Base-by-base conservation (phyloP, 2,888 invertebrate genomes). In the Panzeria rudis region DNA sequence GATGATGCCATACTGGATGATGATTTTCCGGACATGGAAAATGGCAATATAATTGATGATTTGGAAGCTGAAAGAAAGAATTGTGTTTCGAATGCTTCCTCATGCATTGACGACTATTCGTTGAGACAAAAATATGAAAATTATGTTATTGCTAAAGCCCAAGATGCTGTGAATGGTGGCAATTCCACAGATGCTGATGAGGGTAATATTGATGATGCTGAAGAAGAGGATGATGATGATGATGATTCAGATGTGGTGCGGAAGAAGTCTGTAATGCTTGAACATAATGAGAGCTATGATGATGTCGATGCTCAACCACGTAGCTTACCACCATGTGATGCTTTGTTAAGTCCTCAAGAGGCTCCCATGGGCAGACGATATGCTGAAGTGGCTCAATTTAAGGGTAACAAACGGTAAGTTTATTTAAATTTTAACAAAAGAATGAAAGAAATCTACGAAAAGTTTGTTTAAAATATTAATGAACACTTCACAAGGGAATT, bases 311-410 rank as follows among this genome's bases (percentile, higher is more conserved):
- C 32, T 41, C 85, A 64, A 38, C 86, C 73, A 13, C 52, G 78
- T 25, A 82, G 83, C 62, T 81, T 87, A 17, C 87, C 87, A 9
- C 54, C 86, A 15, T 90, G 89, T 61, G 92, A 92, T 88, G 89
- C 91, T 2, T 86, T 93, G 79, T 87, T 93, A 59, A 93, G 93
- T 89, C 93, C 93, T 11, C 92, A 92, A 87, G 93, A 93, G 87
- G 93, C 88, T 85, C 93, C 93, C n/a, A 89, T 93, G 88, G 93
- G 92, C 20, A 88, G 93, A 62, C 91, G 93, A 0, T 93, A 93
- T 86, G 93, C 92, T 72, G 93, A 93, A 87, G 92, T 93, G 86
- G 88, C 92, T 32, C 92, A 93, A 84, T 92, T 92, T 87, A 93
- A 93, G 87, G 87, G 88, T 75, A 86, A 87, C 44, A 89, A 89